Evolutionary conservation across 2,888 invertebrate genomes (phyloP), one percentile per base, ranked within the genome.

Genomic region (Brachylomia viminalis): DNA sequence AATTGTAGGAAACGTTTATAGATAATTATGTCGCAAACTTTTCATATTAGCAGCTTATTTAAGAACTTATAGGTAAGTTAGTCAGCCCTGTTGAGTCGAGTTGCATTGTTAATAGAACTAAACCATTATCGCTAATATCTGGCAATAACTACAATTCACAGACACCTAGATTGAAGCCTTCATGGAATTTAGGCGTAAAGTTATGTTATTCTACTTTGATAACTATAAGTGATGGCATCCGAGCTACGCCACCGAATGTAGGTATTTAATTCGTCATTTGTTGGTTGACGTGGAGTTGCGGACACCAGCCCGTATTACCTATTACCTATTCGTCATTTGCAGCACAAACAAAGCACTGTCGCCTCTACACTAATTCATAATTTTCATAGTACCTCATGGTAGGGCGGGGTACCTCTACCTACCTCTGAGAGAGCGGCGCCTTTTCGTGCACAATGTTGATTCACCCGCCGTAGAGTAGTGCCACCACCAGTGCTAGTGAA

Each of bases 381-480:
- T 54, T 47, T 75, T 66, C 59, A 61, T 45, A 23, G 23, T 42
- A 67, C 30, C 17, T 52, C 13, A 58, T 84, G 72, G 83, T 49
- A 84, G 83, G 83, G 84, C 65, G 81, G 84, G n/a, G 58, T 59
- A 64, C 62, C 45, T 69, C 65, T 61, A 79, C 68, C 84, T 83
- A 84, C 71, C 80, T 83, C 47, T 13, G 1, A 52, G 76, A 67
- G 58, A 69, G 62, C 66, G 68, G 59, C 13, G 42, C 23, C 33
- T 27, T 47, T 42, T 75, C 66, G 76, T 58, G 72, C 77, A 65
- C 83, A 85, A 79, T 83, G 79, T 81, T 65, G 33, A 66, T 65
- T 65, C 38, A 52, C 49, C 38, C 65, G 81, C 82, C 69, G 67
- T 85, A 79, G 79, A 79, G 83, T 65, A 72, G 82, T 85, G 79